phyloP scores from a whole-genome alignment of 2,113 vertebrate genomes.

The Mirounga angustirostris region DNA sequence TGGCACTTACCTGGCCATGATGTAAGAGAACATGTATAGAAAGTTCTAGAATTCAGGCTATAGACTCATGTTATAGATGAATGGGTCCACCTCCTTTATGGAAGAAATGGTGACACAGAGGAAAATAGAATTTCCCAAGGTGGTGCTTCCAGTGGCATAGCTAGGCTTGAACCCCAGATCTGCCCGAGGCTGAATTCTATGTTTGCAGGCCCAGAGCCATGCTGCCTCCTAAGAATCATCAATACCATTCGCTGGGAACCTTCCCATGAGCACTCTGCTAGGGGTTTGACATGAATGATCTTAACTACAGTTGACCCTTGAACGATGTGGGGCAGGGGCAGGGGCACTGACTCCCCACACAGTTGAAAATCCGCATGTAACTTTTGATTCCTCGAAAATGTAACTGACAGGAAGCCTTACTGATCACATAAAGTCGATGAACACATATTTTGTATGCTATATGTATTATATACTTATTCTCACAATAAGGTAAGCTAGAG shows the following conservation, averaged over 20 bases:
- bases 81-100: fast-evolving
- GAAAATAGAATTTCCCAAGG: not conserved
- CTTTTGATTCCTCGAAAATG: not conserved
- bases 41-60: not conserved
- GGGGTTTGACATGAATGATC: not conserved
- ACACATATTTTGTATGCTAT: not conserved
- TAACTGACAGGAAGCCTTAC: not conserved
- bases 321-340: not conserved
- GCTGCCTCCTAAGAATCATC: not conserved
- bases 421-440: not conserved
- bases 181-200: not conserved
- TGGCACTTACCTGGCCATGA: not conserved
- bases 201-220: not conserved
- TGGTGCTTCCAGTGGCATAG: not conserved
- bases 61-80: not conserved
- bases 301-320: not conserved
- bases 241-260: not conserved
- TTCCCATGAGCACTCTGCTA: not conserved
- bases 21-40: not conserved
- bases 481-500: not conserved
- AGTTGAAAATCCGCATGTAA: not conserved
- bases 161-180: not conserved
- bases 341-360: not conserved
- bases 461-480: not conserved
- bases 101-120: not conserved